A percentile compares a stretch with the other conserved stretches of the same genome.
These are phyloP conservation scores for Helicolenus hilgendorfi DNA, from an alignment of 2,797 vertebrate species.

Conservation along the genomic window DNA sequence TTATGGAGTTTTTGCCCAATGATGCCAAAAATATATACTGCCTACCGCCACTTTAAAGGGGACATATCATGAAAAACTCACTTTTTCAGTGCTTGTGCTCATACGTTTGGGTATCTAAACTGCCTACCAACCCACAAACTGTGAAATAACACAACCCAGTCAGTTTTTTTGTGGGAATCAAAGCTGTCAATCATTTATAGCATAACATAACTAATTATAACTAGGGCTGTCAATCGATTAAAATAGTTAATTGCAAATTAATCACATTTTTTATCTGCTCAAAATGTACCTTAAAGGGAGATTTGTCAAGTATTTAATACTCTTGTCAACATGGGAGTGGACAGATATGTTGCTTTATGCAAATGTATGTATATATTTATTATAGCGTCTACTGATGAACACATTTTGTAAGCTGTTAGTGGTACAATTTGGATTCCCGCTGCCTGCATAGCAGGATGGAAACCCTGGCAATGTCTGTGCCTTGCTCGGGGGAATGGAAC, in stretches of 20 bases:
- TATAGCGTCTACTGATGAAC: slow-evolving; percentile 15
- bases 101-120: neutral
- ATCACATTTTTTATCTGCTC: too few relatives aligned
- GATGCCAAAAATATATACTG: too few relatives aligned
- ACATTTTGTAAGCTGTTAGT: neutral
- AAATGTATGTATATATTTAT: too few relatives aligned
- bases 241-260: too few relatives aligned
- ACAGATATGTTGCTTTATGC: too few relatives aligned
- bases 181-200: too few relatives aligned
- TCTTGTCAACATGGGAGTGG: too few relatives aligned
- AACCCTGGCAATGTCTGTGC: neutral
- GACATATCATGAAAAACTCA: neutral
- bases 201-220: too few relatives aligned
- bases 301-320: too few relatives aligned
- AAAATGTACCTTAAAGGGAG: too few relatives aligned
- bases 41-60: neutral
- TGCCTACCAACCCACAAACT: neutral
- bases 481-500: slow-evolving; percentile 14
- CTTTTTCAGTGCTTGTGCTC: neutral
- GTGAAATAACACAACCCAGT: neutral
- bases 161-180: neutral
- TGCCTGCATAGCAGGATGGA: neutral
- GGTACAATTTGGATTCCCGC: neutral
- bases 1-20: too few relatives aligned
- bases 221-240: too few relatives aligned